Evolutionary conservation across 2,113 vertebrate species (phyloP), one percentile per base, ranked within the genome.

Genomic region (Hyperoodon ampullatus): DNA sequence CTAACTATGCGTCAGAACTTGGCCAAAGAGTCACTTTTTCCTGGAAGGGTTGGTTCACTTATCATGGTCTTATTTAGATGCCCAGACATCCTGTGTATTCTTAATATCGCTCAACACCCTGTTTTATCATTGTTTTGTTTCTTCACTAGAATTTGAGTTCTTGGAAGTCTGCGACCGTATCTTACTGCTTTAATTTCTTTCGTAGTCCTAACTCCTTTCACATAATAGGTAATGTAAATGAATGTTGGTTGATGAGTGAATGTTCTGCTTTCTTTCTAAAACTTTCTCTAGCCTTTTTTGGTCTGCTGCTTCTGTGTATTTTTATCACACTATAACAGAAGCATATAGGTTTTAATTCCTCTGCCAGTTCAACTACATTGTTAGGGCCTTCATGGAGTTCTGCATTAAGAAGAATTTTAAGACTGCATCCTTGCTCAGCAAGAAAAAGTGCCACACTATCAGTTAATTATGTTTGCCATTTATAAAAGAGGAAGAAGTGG

Each of bases 361-460:
- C 55, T 94, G 30, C 66, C 19, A 90, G 44, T 90, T 93, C 30
- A 85, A 71, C 13, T 35, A 86, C 58, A 85, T 80, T 72, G 44
- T 80, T 90, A 58, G 30, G 24, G 44, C 19, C 90, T 88, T 94
- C 18, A 30, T 71, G 44, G 19, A 78, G 19, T 30, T 93, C 39
- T 78, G 14, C 24, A 84, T 71, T 88, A 71, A 88, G 63, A 63
- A 86, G 42, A 94, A 77, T 77, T 88, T 61, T 92, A 68, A 94
- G 75, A 82, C 39, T 75, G 14, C 30, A 89, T 42, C 33, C 66
- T 94, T 75, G 42, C 7, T 83, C n/a, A 75, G 53, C 26, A 88
- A 75, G 47, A 92, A 94, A 94, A 94, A 75, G 44, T 82, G 18
- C 39, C 74, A 70, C 19, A 70, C 19, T 87, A 30, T 68, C 63